Percentiles rank a stretch among this genome's conserved stretches.
phyloP scores from a whole-genome alignment of 2,797 vertebrate genomes.

The Malurus splendens region DNA sequence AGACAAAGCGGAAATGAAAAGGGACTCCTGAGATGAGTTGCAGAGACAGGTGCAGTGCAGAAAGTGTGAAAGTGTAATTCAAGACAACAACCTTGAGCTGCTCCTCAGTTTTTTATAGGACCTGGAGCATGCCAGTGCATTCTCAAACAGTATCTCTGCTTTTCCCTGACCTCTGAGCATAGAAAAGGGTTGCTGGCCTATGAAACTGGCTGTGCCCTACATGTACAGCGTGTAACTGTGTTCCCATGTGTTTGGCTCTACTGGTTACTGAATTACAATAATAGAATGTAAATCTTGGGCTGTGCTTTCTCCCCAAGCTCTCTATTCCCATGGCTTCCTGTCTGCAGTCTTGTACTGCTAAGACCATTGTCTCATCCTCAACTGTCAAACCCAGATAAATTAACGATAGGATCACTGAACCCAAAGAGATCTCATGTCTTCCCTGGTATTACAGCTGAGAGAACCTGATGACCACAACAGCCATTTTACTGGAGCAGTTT shows the following conservation, averaged over 20 bases:
- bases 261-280: neutral
- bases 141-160: neutral
- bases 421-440: neutral
- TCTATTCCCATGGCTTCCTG: neutral
- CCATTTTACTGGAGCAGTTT: neutral
- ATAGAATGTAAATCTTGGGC: neutral
- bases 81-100: neutral
- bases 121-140: rapidly evolving
- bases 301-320: neutral
- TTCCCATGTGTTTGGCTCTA: neutral
- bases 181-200: neutral
- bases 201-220: neutral
- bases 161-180: neutral
- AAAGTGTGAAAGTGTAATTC: neutral
- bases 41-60: neutral
- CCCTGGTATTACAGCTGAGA: neutral
- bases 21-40: neutral
- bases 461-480: neutral
- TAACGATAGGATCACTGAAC: neutral
- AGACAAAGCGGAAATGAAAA: neutral
- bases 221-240: neutral
- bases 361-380: neutral
- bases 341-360: neutral
- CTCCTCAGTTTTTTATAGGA: neutral
- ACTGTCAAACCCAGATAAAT: neutral